These are phyloP conservation scores for Cephalopachus bancanus DNA, from an alignment of 2,797 vertebrate genomes.

Conservation along the genomic window DNA sequence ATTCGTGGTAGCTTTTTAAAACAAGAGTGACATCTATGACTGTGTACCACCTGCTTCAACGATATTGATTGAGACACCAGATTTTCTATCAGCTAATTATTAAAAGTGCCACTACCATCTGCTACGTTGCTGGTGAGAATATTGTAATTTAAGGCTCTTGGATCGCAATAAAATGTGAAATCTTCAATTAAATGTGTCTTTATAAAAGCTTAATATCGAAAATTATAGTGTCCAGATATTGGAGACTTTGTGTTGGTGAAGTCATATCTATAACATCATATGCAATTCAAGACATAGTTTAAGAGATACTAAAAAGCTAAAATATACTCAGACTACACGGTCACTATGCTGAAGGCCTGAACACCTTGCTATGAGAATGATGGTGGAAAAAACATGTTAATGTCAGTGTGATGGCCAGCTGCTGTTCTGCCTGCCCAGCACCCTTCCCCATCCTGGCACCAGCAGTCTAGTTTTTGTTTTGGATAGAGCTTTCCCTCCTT, in stretches of 20 bases:
- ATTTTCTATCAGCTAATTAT: slow-evolving; percentile 61
- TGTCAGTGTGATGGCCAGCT: neutral
- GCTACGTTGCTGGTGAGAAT: neutral
- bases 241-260: neutral
- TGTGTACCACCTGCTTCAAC: slow-evolving; percentile 43
- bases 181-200: slow-evolving; percentile 3
- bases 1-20: slow-evolving; percentile 51
- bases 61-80: slow-evolving; percentile 9
- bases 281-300: slow-evolving; percentile 32
- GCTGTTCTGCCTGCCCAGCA: neutral
- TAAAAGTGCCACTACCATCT: slow-evolving; percentile 41
- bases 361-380: neutral
- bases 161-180: slow-evolving; percentile 39
- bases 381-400: neutral
- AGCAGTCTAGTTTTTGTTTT: neutral
- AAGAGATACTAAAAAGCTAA: slow-evolving; percentile 31
- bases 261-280: neutral
- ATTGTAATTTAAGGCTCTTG: slow-evolving; percentile 42
- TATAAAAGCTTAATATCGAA: slow-evolving; percentile 48
- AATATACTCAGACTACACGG: neutral
- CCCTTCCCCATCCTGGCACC: neutral
- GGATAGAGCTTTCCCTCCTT: neutral
- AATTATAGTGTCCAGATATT: neutral
- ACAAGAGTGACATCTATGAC: slow-evolving; percentile 44
- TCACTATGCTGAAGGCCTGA: neutral